Base-by-base conservation (phyloP, 2,888 invertebrate genomes). In the Invenusta paracnida region DNA sequence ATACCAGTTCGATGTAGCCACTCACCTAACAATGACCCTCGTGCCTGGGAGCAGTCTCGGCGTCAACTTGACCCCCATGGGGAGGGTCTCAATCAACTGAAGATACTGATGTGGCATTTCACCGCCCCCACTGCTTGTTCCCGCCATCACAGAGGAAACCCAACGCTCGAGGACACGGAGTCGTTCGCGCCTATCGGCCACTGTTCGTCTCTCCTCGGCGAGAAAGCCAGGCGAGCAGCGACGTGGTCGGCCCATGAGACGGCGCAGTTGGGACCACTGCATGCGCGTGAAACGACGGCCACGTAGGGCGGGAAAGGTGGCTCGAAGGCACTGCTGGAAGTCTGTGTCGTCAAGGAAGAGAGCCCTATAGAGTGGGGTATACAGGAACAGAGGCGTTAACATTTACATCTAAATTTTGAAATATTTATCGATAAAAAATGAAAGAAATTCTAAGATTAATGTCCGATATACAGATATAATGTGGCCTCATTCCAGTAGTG, bases 161-260 rank as follows among this genome's bases (percentile, higher is more conserved):
- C 73, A 73, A 23, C 73, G 96, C 90, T 98, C 98, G 86, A 99
- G 93, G 89, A 95, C 94, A 85, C 98, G 93, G 88, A 99, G 97
- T 90, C 97, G 95, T 89, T 95, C 95, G 27, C 98, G 93, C 91
- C 96, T 96, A 67, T 95, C 94, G 89, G 97, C 96, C 86, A 99
- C 92, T 88, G 96, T 96, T 87, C 94, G 93, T 81, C 98, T 93
- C 91, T 99, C 99, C 92, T 99, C 98, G 88, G 94, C 94, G 92
- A 99, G 98, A 91, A 99, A 99, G 0, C 96, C 95, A 66, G 92
- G 89, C 0, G 92, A 92, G 89, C 92, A 92, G 5, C 98, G 93
- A 83, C 99, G 93, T 0, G 98, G 98, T 90, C 98, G 97, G 0
- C 99, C 98, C 96, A 99, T 96, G 93, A 97, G 94, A 87, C 96